A percentile compares a stretch with the other conserved stretches of the same genome.
Conservation (phyloP, 2,113 vertebrate genomes). For the Neodon shergylaensis region DNA sequence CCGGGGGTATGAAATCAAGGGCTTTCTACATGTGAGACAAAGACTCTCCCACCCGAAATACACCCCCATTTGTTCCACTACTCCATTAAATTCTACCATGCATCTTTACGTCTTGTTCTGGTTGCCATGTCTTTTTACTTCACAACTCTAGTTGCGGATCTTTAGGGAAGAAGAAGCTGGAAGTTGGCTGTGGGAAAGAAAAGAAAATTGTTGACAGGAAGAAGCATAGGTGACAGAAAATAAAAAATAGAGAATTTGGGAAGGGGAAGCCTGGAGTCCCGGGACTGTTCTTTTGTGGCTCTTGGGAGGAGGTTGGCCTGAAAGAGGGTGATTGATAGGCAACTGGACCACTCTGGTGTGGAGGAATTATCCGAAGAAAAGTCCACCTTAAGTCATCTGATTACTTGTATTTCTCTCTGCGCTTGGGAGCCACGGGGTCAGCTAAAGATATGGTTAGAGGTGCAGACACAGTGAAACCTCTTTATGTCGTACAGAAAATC, state of each 20-base stretch:
- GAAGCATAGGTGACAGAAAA: background rate
- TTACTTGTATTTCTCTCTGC: conserved; percentile 14
- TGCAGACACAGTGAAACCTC: background rate
- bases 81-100: background rate
- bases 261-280: no score
- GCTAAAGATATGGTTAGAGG: background rate
- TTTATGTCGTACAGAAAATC: background rate
- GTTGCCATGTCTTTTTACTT: background rate
- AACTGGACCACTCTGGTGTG: background rate
- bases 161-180: background rate
- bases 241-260: background rate
- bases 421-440: background rate
- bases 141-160: background rate
- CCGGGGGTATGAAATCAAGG: background rate
- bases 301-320: background rate
- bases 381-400: background rate
- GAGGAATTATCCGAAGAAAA: background rate
- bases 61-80: no score
- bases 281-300: background rate
- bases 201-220: background rate
- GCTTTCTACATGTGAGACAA: background rate
- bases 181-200: background rate
- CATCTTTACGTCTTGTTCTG: background rate
- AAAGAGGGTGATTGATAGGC: background rate
- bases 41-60: no score